Conservation (phyloP, 2,888 invertebrate species). For the Ernsta delagoae region DNA sequence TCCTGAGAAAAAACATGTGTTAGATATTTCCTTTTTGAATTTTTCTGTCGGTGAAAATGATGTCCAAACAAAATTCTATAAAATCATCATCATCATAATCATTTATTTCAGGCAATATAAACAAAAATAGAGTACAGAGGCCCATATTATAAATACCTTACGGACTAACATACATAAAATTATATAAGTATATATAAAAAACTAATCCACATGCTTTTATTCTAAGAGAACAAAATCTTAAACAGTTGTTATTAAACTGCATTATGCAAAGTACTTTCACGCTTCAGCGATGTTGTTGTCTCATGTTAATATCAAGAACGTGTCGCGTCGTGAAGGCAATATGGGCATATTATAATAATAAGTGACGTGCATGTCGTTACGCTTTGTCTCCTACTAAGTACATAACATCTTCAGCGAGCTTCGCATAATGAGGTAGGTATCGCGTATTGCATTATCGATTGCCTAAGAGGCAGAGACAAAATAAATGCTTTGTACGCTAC, state of each 20-base stretch:
- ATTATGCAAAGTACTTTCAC: constrained; percentile 25
- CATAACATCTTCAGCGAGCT: background rate
- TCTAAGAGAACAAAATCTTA: background rate
- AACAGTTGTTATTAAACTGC: constrained; percentile 7
- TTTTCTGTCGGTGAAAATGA: background rate
- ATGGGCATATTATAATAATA: constrained; percentile 19
- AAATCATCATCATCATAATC: too few species aligned
- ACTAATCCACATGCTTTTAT: background rate
- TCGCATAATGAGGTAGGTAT: background rate
- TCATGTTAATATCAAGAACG: constrained; percentile 25
- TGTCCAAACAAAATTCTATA: background rate
- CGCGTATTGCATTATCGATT: background rate
- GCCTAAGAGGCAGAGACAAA: too few species aligned
- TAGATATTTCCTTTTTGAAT: too few species aligned
- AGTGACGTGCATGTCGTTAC: constrained; percentile 8
- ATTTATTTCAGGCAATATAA: too few species aligned
- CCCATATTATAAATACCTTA: too few species aligned
- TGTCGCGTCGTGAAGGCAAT: constrained; percentile 16
- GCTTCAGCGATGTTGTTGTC: constrained; percentile 13
- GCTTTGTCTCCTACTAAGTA: constrained; percentile 6
- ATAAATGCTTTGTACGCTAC: too few species aligned
- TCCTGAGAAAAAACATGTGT: too few species aligned
- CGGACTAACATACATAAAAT: too few species aligned
- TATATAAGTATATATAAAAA: too few species aligned
- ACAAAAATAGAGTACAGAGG: too few species aligned